Evolutionary conservation across 2,797 vertebrate species (phyloP).

Genomic region (Danio tinwini): DNA sequence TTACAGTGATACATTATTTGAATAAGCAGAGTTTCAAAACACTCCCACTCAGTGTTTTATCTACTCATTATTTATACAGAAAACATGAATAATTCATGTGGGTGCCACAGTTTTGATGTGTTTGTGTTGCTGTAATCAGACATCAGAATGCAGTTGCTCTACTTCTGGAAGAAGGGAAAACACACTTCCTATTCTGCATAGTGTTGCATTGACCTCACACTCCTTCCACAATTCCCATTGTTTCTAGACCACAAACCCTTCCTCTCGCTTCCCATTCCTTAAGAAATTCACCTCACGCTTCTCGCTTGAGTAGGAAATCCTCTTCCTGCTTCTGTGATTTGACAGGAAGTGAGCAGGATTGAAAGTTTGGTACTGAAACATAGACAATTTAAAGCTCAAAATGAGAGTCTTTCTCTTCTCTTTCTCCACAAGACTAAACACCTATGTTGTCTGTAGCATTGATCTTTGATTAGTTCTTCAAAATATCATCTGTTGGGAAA

Average conservation of each 20-base stretch:
- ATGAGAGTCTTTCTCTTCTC: not conserved
- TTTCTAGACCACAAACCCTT: slow-evolving; percentile 24
- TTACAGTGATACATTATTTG: not conserved
- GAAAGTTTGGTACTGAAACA: not conserved
- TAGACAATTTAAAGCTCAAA: not conserved
- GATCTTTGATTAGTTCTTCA: slow-evolving; percentile 5
- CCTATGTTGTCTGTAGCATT: slow-evolving; percentile 3
- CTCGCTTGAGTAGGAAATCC: slow-evolving; percentile 47
- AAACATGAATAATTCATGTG: slow-evolving; percentile 29
- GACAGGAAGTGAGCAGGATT: slow-evolving; percentile 22
- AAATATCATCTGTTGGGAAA: too few relatives aligned
- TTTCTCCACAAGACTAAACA: not conserved
- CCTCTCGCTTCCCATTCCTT: slow-evolving; percentile 15
- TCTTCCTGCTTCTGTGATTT: slow-evolving; percentile 44
- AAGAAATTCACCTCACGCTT: slow-evolving; percentile 3
- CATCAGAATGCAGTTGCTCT: slow-evolving; percentile 11
- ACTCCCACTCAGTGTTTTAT: slow-evolving; percentile 1
- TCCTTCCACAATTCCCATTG: slow-evolving; percentile 31
- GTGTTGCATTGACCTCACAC: slow-evolving; percentile 3
- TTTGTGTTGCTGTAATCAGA: slow-evolving; percentile 6
- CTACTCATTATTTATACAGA: slow-evolving; percentile 8
- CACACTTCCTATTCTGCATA: not conserved
- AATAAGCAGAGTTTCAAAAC: not conserved
- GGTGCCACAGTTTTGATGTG: slow-evolving; percentile 10
- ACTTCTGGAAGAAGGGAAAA: slow-evolving; percentile 6